These are phyloP conservation scores for Bombus superbus DNA, from an alignment of 1,140 invertebrate genomes.

Conservation along the genomic window DNA sequence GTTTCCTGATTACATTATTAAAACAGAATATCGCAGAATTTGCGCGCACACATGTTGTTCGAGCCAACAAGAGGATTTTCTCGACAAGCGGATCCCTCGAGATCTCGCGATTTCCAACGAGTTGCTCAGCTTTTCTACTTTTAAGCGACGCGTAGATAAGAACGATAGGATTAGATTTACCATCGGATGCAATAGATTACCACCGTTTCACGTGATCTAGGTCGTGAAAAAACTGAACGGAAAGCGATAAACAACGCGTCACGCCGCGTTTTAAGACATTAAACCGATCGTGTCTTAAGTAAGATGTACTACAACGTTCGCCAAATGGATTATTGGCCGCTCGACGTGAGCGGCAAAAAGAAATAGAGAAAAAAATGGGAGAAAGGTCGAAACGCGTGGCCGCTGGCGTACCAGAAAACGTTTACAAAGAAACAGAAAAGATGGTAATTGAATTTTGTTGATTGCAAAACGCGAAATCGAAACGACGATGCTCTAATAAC, in stretches of 20 bases:
- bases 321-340: conserved; percentile 56
- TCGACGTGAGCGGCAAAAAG: background rate
- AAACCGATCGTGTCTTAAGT: conserved; percentile 51
- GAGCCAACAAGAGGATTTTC: conserved; percentile 36
- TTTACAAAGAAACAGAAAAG: conserved; percentile 5
- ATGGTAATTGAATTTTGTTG: conserved; percentile 20
- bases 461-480: conserved; percentile 7
- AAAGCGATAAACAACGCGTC: conserved; percentile 67
- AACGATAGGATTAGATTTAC: conserved; percentile 63
- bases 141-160: conserved; percentile 50
- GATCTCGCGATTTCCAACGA: conserved; percentile 42
- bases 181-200: conserved; percentile 15
- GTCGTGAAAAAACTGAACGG: conserved; percentile 47
- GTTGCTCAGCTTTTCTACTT: conserved; percentile 51
- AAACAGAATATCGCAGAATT: conserved; percentile 29
- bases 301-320: conserved; percentile 38
- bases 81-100: background rate
- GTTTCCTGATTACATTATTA: conserved; percentile 47
- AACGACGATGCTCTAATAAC: conserved; percentile 11
- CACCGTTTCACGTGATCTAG: conserved; percentile 52
- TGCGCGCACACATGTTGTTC: background rate
- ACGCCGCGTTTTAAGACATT: conserved; percentile 55
- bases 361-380: background rate
- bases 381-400: conserved; percentile 17
- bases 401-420: background rate